A percentile compares a stretch with the other conserved stretches of the same genome.
These are phyloP conservation scores for Brotogeris chrysoptera DNA, from an alignment of 2,797 vertebrate genomes.

Conservation along the genomic window DNA sequence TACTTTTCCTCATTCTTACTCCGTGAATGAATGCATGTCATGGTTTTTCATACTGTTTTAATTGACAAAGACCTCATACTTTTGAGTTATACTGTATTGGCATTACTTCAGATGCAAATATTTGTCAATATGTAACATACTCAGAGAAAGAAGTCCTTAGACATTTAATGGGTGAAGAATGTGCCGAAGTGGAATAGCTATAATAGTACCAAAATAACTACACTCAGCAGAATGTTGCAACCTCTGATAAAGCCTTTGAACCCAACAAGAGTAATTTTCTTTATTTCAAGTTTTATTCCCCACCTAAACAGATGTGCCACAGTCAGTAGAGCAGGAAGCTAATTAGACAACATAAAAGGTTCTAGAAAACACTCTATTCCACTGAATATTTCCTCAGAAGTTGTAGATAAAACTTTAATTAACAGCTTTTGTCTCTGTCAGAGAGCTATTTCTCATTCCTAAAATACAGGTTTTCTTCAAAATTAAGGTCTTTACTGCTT, in stretches of 20 bases:
- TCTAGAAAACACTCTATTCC: not conserved
- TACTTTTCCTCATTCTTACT: conserved; percentile 40
- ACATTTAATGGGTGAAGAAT: not conserved
- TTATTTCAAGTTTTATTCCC: not conserved
- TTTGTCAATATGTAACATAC: not conserved
- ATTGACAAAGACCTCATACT: not conserved
- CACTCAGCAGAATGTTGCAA: not conserved
- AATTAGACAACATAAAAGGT: not conserved
- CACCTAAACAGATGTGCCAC: not conserved
- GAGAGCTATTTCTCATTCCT: not conserved
- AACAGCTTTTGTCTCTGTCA: not conserved
- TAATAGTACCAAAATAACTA: not conserved
- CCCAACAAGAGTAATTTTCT: not conserved
- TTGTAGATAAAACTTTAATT: not conserved
- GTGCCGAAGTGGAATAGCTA: not conserved
- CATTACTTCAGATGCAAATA: not conserved
- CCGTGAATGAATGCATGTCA: not conserved
- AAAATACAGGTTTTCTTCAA: not conserved
- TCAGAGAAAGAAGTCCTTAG: not conserved
- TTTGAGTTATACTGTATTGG: not conserved
- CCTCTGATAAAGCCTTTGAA: not conserved
- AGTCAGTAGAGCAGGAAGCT: not conserved
- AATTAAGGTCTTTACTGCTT: not conserved
- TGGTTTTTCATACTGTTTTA: not conserved
- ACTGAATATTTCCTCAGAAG: not conserved